Evolutionary conservation across 2,113 vertebrate genomes (phyloP), one percentile per base, ranked within the genome.

Genomic region (Ochotona curzoniae): DNA sequence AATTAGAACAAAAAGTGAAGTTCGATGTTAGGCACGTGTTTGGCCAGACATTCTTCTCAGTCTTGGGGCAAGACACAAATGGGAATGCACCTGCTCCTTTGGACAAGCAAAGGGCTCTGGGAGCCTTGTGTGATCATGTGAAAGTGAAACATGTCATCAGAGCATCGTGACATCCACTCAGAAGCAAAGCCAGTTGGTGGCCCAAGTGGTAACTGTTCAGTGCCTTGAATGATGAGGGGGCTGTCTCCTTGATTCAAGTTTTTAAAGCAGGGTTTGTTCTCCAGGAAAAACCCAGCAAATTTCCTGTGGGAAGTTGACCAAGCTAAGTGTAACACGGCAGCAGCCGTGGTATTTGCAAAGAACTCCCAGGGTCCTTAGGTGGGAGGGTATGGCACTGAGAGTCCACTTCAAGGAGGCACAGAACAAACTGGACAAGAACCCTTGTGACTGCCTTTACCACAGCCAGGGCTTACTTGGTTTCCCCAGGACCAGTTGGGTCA

Each of bases 401-500:
- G 35, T 85, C 30, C 20, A 0, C 2, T 47, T 76, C 20, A 12
- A 8, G 71, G 21, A 67, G 81, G 20, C 64, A 18, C 8, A 6
- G 8, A 75, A 88, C 61, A 71, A 76, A 76, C 0, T 2, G 57
- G 71, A n/a, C 15, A 17, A n/a, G 6, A 71, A 63, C 11, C 76
- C 30, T 79, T 32, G 2, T 25, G 8, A 12, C 47, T 21, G 69
- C 35, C 25, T 0, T 8, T 14, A 30, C n/a, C 20, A n/a, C 11
- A 71, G 76, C 38, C 35, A 1, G 2, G 3, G 66, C 92, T 71
- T 35, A 12, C 0, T 30, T 2, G 17, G 54, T 63, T 32, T 54
- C 23, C 20, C 44, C 7, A n/a, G 17, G 26, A n/a, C 44, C 26
- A 57, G 1, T 15, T 3, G 0, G 32, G 8, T 15, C 1, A 1